Conservation (phyloP, 2,888 invertebrate species). For the Meghimatium bilineatum region DNA sequence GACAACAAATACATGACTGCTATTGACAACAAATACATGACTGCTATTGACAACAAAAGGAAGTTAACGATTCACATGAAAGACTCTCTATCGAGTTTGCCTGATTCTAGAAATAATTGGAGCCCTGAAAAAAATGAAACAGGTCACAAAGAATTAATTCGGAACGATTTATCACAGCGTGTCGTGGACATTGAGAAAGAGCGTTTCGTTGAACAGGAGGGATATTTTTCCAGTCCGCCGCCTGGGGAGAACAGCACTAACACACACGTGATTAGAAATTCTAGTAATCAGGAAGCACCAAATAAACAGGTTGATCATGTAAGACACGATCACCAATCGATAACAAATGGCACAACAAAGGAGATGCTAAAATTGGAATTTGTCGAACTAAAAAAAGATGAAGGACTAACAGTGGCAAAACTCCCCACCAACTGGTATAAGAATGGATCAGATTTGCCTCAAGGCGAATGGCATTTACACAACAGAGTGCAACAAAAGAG, state of each 20-base stretch:
- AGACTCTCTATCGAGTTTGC: not conserved
- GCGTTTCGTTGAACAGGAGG: not conserved
- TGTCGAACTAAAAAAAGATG: not conserved
- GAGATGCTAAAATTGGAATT: not conserved
- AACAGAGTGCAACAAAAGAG: not conserved
- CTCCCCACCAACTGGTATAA: constrained; percentile 15
- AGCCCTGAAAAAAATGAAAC: not conserved
- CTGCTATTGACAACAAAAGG: not conserved
- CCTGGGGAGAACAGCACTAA: not conserved
- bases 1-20: too few species aligned
- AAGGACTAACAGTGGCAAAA: not conserved
- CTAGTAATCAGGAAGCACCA: not conserved
- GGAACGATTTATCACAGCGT: not conserved
- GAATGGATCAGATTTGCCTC: not conserved
- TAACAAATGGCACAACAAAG: not conserved
- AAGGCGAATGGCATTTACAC: not conserved
- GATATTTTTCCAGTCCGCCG: not conserved
- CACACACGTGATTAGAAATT: not conserved
- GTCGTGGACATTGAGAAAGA: too few species aligned
- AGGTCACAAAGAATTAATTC: not conserved
- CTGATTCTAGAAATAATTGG: not conserved
- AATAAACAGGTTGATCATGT: not conserved
- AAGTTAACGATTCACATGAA: not conserved
- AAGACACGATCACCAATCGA: not conserved
- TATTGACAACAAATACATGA: constrained; percentile 6